phyloP scores from a whole-genome alignment of 2,888 invertebrate species.

The Xestia ashworthii region DNA sequence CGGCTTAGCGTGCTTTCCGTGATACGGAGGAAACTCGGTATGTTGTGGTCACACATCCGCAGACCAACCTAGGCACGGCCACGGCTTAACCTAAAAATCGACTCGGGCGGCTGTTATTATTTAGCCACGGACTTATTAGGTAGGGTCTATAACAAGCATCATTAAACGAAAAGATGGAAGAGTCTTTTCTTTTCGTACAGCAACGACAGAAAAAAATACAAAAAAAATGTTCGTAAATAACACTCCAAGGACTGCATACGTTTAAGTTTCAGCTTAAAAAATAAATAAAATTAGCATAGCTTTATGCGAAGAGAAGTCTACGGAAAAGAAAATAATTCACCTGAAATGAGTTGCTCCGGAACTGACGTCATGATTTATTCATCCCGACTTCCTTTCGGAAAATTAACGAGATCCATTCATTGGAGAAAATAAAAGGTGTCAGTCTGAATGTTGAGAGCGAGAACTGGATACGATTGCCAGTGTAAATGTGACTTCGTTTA shows the following conservation, averaged over 20 bases:
- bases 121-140: no score
- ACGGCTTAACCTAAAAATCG: no score
- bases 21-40: no score
- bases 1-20: no score
- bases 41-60: no score
- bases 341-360: conserved; percentile 66
- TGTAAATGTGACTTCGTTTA: conserved; percentile 25
- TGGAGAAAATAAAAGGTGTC: conserved; percentile 71
- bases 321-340: conserved; percentile 61
- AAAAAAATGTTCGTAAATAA: neutral
- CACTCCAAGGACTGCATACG: neutral
- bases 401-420: conserved; percentile 76
- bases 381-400: conserved; percentile 70
- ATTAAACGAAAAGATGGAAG: neutral
- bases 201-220: neutral
- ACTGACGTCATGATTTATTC: conserved; percentile 77
- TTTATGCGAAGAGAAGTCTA: conserved; percentile 21
- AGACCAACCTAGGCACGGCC: no score
- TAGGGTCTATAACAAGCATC: no score
- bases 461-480: neutral
- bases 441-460: conserved; percentile 50
- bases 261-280: conserved; percentile 20
- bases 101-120: no score
- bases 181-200: neutral
- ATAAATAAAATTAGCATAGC: conserved; percentile 52